phyloP scores from a whole-genome alignment of 1,140 invertebrate genomes.

The Calycopis cecrops region DNA sequence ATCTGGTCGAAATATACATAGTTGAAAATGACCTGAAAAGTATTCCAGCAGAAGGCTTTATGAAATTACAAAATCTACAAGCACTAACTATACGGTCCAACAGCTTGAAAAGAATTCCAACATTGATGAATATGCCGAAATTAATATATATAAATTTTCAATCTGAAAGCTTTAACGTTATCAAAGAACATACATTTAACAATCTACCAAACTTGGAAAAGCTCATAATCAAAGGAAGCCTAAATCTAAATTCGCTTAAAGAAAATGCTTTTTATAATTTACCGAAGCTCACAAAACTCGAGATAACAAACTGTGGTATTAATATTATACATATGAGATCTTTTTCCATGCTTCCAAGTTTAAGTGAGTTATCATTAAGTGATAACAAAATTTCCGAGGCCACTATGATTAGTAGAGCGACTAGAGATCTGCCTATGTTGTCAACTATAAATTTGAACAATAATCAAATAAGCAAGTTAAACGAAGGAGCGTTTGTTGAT shows the following conservation, averaged over 20 bases:
- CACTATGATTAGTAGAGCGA: conserved; percentile 84
- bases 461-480: conserved; percentile 82
- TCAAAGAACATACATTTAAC: conserved; percentile 83
- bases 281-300: conserved; percentile 82
- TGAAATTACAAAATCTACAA: conserved; percentile 84
- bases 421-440: conserved; percentile 83
- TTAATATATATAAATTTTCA: conserved; percentile 82
- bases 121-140: conserved; percentile 79
- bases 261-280: conserved; percentile 84
- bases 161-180: conserved; percentile 80
- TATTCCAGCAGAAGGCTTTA: conserved; percentile 85
- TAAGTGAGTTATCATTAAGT: conserved; percentile 82
- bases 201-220: conserved; percentile 84
- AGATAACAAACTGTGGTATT: conserved; percentile 86
- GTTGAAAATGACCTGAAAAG: conserved; percentile 88
- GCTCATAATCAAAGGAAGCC: conserved; percentile 83
- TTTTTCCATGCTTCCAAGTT: conserved; percentile 80
- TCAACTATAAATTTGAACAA: conserved; percentile 81
- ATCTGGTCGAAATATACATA: conserved; percentile 86
- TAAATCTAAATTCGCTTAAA: conserved; percentile 79
- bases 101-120: conserved; percentile 82
- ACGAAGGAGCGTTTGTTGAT: conserved; percentile 88
- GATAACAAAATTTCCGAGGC: conserved; percentile 85
- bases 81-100: conserved; percentile 88
- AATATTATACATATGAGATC: conserved; percentile 87